Percentiles rank a stretch among this genome's conserved stretches.
These are phyloP conservation scores for Tryphoninae sp. DNA, from an alignment of 2,888 invertebrate species.

Conservation along the genomic window DNA sequence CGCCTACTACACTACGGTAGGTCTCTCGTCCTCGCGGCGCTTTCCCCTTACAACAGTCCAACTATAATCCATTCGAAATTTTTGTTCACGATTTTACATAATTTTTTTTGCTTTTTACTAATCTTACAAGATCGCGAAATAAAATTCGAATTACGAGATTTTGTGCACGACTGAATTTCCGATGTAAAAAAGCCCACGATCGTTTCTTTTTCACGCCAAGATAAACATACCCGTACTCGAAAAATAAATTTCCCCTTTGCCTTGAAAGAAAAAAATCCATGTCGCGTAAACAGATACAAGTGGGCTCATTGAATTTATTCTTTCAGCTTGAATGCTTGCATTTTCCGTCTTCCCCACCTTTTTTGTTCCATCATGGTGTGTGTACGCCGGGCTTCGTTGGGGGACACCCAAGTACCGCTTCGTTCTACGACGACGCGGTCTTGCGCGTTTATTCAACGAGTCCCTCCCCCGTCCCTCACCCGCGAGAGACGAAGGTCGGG, in stretches of 20 bases:
- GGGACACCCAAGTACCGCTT: slow-evolving; percentile 4
- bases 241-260: not conserved
- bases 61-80: too few species aligned
- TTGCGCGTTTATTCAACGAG: slow-evolving; percentile 57
- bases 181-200: not conserved
- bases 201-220: too few species aligned
- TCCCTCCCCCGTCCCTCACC: slow-evolving; percentile 43
- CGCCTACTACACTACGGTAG: not conserved
- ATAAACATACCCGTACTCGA: too few species aligned
- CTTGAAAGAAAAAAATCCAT: slow-evolving; percentile 13
- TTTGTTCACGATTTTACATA: not conserved
- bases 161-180: not conserved
- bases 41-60: not conserved
- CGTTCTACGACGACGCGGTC: slow-evolving; percentile 63
- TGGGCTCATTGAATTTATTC: slow-evolving; percentile 30
- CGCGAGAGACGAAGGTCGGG: slow-evolving; percentile 59
- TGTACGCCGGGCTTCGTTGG: slow-evolving; percentile 26
- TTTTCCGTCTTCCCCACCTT: not conserved
- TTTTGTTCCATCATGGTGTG: slow-evolving; percentile 26
- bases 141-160: not conserved
- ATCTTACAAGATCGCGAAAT: not conserved
- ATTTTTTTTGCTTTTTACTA: not conserved
- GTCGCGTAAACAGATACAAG: slow-evolving; percentile 13
- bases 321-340: slow-evolving; percentile 27
- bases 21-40: not conserved